Conservation (phyloP, 2,113 vertebrate genomes). For the Cricetomys ansorgei region DNA sequence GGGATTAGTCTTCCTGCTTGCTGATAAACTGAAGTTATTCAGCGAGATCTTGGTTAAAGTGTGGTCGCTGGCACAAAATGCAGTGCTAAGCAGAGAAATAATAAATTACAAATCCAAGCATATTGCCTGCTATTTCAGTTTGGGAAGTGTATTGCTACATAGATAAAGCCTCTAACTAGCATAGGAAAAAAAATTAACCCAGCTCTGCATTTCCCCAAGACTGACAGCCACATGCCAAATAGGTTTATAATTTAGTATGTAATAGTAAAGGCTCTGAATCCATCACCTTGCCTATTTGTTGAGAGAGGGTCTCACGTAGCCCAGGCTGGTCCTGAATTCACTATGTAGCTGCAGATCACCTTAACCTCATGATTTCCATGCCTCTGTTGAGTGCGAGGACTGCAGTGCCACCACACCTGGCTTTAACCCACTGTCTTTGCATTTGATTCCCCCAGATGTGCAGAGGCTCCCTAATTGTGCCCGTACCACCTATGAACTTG, state of each 20-base stretch:
- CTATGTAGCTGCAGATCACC: neutral
- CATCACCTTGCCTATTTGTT: neutral
- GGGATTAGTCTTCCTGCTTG: conserved; percentile 32
- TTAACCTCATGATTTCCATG: neutral
- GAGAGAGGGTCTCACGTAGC: neutral
- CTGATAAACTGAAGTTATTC: conserved; percentile 50
- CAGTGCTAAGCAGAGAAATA: conserved; percentile 25
- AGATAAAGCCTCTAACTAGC: conserved; percentile 39
- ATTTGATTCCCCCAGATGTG: neutral
- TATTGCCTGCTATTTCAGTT: conserved; percentile 16
- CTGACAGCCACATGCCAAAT: neutral
- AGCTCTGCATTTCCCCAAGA: neutral
- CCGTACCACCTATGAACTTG: neutral
- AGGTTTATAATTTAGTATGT: neutral
- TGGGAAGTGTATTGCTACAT: neutral
- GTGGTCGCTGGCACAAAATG: conserved; percentile 8
- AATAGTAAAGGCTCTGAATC: conserved; percentile 31
- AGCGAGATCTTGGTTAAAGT: conserved; percentile 30
- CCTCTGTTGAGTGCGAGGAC: neutral
- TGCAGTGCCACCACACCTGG: neutral
- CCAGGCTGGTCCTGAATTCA: neutral
- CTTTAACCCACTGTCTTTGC: neutral
- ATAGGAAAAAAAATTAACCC: neutral
- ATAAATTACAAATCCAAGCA: conserved; percentile 58
- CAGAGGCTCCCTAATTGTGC: neutral